Evolutionary conservation across 2,113 vertebrate species (phyloP), one percentile per base, ranked within the genome.

Genomic region (Nycticryphes semicollaris): DNA sequence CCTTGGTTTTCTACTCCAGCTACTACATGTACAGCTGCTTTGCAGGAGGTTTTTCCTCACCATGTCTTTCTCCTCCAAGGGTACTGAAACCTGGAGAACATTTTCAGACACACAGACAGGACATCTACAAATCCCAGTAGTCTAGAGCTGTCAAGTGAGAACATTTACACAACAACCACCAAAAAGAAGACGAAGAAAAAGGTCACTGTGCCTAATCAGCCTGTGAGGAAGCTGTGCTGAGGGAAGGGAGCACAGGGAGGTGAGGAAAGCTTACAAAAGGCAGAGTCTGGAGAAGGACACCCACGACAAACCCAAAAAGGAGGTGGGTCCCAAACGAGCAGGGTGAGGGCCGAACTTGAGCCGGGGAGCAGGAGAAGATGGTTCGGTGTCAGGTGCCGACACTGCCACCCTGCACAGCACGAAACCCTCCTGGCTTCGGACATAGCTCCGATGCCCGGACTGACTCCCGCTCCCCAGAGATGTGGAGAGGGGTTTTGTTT

Each of bases 101-200:
- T 60, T 79, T 89, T 68, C 63, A 78, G 78, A 64, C 63, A 81
- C 37, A 75, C n/a, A 59, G 53, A 76, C 31, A 74, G 63, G 59
- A 50, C 45, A 84, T 56, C 48, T 85, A 91, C 45, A 88, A 88
- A 86, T 76, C 17, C 17, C 77, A 90, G 73, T 1, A 76, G 66
- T 30, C 82, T 57, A 79, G 62, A 91, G 83, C 54, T 80, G 59
- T 63, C 84, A 91, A 75, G 53, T 24, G 43, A 76, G 64, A 84
- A 87, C 16, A 79, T 87, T 93, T 93, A 89, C 21, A 11, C 84
- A 95, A 89, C 37, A 83, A 72, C 23, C 43, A 51, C 47, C 66
- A n/a, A 45, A 8, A 41, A 33, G 19, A 60, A 56, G 41, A 90
- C 35, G 6, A 57, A 88, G 75, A 41, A 77, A 87, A 95, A 92